Evolutionary conservation across 2,888 invertebrate genomes (phyloP).

Genomic region (Dicranocentrus wangi): DNA sequence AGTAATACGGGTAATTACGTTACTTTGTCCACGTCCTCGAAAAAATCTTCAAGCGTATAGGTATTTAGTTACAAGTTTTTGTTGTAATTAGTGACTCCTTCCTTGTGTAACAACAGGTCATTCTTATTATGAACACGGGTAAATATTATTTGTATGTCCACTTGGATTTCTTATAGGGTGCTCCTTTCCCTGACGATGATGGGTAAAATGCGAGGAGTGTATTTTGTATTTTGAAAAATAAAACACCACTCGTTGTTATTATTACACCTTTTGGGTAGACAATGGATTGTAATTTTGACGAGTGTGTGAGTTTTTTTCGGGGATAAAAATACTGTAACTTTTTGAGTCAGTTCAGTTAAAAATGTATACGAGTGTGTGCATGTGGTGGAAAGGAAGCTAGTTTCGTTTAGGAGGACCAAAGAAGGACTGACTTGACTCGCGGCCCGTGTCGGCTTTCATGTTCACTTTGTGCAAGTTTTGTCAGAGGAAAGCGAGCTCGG

Average conservation of each 20-base stretch:
- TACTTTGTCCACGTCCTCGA: neutral
- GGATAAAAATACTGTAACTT: neutral
- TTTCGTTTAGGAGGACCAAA: conserved; percentile 58
- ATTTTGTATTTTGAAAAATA: neutral
- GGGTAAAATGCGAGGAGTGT: too few species aligned
- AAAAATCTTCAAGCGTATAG: too few species aligned
- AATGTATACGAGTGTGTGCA: neutral
- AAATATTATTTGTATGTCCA: neutral
- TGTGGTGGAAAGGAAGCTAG: conserved; percentile 51
- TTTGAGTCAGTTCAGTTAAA: neutral
- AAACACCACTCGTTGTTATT: neutral
- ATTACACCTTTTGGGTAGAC: neutral
- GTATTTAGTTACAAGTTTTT: neutral
- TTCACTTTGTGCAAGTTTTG: conserved; percentile 48
- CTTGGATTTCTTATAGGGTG: neutral
- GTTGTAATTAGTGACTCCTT: neutral
- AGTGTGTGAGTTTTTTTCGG: neutral
- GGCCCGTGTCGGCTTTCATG: conserved; percentile 65
- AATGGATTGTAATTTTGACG: neutral
- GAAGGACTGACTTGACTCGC: conserved; percentile 61
- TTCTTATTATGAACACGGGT: neutral
- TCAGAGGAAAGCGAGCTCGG: conserved; percentile 14
- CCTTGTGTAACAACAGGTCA: conserved; percentile 10
- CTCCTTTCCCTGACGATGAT: too few species aligned
- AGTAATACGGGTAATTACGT: too few species aligned